A percentile compares a stretch with the other conserved stretches of the same genome.
These are phyloP conservation scores for Drosophila niveifrons DNA, from an alignment of 2,888 invertebrate genomes.

Conservation along the genomic window DNA sequence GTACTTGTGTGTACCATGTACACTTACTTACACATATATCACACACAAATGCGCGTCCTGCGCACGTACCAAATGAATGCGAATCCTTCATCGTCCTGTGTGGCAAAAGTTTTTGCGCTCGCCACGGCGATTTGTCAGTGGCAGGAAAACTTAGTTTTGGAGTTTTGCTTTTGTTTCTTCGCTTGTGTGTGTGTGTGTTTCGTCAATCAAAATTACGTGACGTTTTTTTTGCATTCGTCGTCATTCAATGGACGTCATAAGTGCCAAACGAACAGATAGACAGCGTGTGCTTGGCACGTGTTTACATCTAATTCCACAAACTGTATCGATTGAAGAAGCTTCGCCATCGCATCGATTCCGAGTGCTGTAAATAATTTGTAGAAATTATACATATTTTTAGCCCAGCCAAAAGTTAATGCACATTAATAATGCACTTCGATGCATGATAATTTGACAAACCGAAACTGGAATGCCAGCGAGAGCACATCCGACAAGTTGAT, in stretches of 20 bases:
- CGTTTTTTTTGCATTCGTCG: constrained; percentile 54
- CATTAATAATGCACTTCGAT: neutral
- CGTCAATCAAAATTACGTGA: constrained; percentile 81
- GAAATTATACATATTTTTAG: neutral
- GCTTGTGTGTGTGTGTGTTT: constrained; percentile 66
- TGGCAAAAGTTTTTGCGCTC: constrained; percentile 50
- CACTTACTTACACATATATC: constrained; percentile 22
- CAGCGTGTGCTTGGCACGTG: constrained; percentile 14
- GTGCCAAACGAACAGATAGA: constrained; percentile 19
- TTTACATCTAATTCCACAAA: constrained; percentile 3
- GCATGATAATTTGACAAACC: constrained; percentile 1
- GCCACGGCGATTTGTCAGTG: constrained; percentile 64
- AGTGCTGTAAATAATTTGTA: neutral
- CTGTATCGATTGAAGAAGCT: neutral
- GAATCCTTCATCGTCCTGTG: constrained; percentile 32
- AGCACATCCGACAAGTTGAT: constrained; percentile 51
- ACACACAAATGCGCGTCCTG: constrained; percentile 22
- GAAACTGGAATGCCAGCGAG: constrained; percentile 9
- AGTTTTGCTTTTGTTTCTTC: constrained; percentile 49
- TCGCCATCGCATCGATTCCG: neutral
- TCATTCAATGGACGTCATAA: constrained; percentile 57
- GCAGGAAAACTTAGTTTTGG: constrained; percentile 55
- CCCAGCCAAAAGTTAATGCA: neutral
- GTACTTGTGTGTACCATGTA: constrained; percentile 46
- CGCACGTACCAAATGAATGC: constrained; percentile 55